A percentile compares a stretch with the other conserved stretches of the same genome.
These are phyloP conservation scores for Plebejus anna DNA, from an alignment of 2,888 invertebrate genomes.

Conservation along the genomic window DNA sequence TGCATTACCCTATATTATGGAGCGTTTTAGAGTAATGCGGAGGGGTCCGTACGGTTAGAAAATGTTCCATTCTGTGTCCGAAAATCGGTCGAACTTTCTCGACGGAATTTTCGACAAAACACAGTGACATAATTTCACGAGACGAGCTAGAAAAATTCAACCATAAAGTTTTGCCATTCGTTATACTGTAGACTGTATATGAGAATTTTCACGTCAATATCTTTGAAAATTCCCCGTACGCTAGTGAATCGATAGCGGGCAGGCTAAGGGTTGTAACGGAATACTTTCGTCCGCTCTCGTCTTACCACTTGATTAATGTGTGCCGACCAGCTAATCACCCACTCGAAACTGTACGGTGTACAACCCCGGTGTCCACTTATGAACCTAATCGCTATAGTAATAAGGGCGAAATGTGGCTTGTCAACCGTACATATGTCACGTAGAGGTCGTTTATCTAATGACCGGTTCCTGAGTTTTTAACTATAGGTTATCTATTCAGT, in stretches of 20 bases:
- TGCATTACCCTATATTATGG: no score
- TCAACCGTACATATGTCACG: neutral
- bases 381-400: constrained; percentile 7
- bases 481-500: neutral
- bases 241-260: constrained; percentile 29
- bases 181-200: neutral
- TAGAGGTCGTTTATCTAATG: neutral
- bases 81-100: neutral
- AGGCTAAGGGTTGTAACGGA: constrained; percentile 49
- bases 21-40: no score
- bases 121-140: no score
- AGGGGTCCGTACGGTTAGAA: no score
- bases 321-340: constrained; percentile 65
- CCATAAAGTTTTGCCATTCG: neutral
- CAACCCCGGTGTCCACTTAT: constrained; percentile 28
- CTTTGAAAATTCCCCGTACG: neutral
- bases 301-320: constrained; percentile 76
- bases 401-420: neutral
- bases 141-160: neutral
- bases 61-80: neutral
- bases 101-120: neutral
- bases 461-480: neutral
- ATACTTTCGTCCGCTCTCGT: constrained; percentile 66
- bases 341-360: constrained; percentile 54
- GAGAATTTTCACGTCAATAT: neutral